Evolutionary conservation across 1,140 invertebrate species (phyloP).

Genomic region (Agrypnia vestita): DNA sequence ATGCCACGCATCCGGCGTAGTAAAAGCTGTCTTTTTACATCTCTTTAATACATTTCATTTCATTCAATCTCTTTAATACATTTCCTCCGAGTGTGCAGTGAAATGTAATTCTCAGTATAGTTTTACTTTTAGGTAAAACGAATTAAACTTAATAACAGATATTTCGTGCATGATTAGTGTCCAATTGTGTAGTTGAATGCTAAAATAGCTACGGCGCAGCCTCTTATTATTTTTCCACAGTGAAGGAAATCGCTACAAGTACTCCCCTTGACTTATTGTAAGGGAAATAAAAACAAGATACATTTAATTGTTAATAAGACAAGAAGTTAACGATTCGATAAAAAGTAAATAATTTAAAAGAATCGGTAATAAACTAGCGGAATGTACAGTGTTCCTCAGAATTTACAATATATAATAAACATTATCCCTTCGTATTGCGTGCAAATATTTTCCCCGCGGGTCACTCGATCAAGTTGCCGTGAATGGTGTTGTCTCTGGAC

Average conservation of each 20-base stretch:
- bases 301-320: background rate
- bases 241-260: too few species aligned
- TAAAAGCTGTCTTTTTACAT: background rate
- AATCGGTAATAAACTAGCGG: background rate
- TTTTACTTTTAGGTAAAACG: too few species aligned
- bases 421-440: too few species aligned
- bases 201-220: too few species aligned
- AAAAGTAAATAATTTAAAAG: background rate
- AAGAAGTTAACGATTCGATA: background rate
- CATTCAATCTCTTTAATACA: too few species aligned
- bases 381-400: background rate
- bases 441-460: too few species aligned
- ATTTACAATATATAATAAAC: background rate
- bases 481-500: too few species aligned
- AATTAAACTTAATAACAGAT: background rate
- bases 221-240: too few species aligned
- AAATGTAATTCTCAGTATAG: too few species aligned
- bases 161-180: background rate
- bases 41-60: too few species aligned
- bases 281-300: background rate
- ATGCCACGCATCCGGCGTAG: conserved; percentile 21
- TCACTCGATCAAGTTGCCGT: too few species aligned
- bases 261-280: background rate
- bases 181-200: background rate
- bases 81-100: too few species aligned